These are phyloP conservation scores for Exaiptasia diaphana DNA, from an alignment of 64 coral and sea anemone genomes.

Conservation along the genomic window DNA sequence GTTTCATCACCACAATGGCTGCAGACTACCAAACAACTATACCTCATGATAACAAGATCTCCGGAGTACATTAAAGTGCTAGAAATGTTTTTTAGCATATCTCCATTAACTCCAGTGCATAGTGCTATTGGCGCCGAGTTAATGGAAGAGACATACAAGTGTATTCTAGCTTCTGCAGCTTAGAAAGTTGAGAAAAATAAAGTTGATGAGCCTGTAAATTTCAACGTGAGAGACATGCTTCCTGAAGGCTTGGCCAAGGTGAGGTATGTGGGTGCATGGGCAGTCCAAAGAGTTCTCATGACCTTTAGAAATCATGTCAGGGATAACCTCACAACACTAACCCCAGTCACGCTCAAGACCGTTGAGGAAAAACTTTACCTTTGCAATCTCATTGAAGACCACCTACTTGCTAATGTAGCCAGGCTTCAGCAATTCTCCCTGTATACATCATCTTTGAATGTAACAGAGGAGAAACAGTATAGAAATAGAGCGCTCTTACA, in stretches of 20 bases:
- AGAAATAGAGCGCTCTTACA: not conserved
- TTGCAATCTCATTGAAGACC: not conserved
- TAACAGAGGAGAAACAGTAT: not conserved
- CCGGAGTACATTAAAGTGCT: not conserved
- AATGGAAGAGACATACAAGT: not conserved
- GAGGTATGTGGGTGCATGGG: slow-evolving; percentile 18
- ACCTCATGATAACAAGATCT: slow-evolving; percentile 13
- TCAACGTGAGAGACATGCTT: not conserved
- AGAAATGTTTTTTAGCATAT: not conserved
- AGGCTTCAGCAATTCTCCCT: not conserved
- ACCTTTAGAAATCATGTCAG: not conserved
- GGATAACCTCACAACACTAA: not conserved
- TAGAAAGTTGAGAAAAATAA: not conserved
- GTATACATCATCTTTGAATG: not conserved
- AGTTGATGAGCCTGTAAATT: not conserved
- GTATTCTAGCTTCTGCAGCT: not conserved
- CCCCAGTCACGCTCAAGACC: not conserved
- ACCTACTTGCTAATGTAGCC: not conserved
- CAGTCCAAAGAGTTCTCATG: not conserved
- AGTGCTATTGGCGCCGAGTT: slow-evolving; percentile 8
- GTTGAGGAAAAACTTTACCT: not conserved
- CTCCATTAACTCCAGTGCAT: not conserved
- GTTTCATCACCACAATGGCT: not conserved
- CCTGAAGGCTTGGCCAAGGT: slow-evolving; percentile 11
- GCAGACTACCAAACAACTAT: not conserved